A percentile compares a stretch with the other conserved stretches of the same genome.
Conservation (phyloP, 2,797 vertebrate genomes). For the Syngnathus acus region DNA sequence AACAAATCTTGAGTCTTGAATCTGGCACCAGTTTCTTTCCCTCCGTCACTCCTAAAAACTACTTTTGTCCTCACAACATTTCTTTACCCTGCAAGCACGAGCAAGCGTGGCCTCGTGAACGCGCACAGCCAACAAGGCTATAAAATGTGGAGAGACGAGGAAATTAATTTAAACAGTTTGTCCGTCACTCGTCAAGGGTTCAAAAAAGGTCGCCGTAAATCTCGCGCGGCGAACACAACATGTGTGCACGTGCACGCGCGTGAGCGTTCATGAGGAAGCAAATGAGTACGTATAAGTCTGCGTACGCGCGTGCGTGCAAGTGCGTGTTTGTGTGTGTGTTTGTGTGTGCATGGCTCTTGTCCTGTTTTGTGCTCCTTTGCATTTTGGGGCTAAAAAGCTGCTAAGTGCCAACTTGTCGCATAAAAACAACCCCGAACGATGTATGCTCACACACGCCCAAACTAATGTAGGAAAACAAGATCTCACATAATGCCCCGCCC, state of each 20-base stretch:
- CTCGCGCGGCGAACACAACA: slow-evolving; percentile 35
- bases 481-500: not conserved
- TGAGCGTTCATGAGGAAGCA: slow-evolving; percentile 3
- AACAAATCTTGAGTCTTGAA: not conserved
- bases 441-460: not conserved
- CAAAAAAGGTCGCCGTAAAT: slow-evolving; percentile 67
- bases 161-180: slow-evolving; percentile 49
- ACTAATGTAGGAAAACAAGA: not conserved
- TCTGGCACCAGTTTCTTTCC: not conserved
- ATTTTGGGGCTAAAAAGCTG: not conserved
- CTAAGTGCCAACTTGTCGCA: not conserved
- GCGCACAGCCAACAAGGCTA: slow-evolving; percentile 43
- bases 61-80: not conserved
- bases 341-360: not conserved
- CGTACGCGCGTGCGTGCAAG: not conserved
- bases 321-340: slow-evolving; percentile 18
- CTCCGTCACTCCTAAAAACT: not conserved
- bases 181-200: slow-evolving; percentile 63
- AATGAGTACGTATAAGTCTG: slow-evolving; percentile 5
- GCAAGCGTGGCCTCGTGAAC: not conserved
- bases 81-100: not conserved
- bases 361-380: not conserved
- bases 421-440: not conserved
- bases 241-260: not conserved
- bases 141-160: slow-evolving; percentile 57